A percentile compares a stretch with the other conserved stretches of the same genome.
These are phyloP conservation scores for Oreohelix idahoensis DNA, from an alignment of 1,140 invertebrate species.

Conservation along the genomic window DNA sequence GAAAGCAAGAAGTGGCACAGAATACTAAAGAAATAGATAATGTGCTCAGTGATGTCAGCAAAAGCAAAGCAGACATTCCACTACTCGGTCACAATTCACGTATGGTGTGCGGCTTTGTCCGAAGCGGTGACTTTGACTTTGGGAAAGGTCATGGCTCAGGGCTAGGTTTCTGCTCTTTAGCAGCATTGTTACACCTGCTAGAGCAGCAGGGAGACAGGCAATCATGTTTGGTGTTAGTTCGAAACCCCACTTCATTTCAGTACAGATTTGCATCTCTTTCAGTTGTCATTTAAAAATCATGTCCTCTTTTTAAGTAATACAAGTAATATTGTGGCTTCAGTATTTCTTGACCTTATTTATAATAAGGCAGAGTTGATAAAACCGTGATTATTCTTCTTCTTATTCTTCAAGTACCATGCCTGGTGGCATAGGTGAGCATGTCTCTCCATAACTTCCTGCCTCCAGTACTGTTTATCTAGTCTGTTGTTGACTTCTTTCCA, in stretches of 20 bases:
- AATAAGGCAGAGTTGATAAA: too few relatives aligned
- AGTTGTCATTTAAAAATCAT: constrained; percentile 3
- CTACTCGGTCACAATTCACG: constrained; percentile 58
- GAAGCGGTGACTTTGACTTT: constrained; percentile 81
- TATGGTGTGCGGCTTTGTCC: constrained; percentile 83
- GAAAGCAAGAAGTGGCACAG: background rate
- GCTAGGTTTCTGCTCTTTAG: constrained; percentile 60
- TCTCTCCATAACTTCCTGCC: too few relatives aligned
- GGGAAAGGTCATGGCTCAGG: constrained; percentile 64
- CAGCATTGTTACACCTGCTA: constrained; percentile 48
- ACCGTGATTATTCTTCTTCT: too few relatives aligned
- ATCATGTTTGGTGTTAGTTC: constrained; percentile 54
- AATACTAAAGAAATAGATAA: background rate
- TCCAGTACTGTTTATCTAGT: too few relatives aligned
- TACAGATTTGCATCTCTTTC: constrained; percentile 64
- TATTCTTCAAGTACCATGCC: too few relatives aligned
- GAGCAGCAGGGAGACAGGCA: background rate
- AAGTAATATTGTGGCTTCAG: too few relatives aligned
- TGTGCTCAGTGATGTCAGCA: background rate
- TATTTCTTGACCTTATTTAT: too few relatives aligned
- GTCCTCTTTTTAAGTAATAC: too few relatives aligned
- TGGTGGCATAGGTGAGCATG: too few relatives aligned
- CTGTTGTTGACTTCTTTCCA: too few relatives aligned
- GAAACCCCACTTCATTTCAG: constrained; percentile 61
- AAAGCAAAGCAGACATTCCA: background rate